phyloP scores from a whole-genome alignment of 2,113 vertebrate genomes.

The Pardalotus punctatus region DNA sequence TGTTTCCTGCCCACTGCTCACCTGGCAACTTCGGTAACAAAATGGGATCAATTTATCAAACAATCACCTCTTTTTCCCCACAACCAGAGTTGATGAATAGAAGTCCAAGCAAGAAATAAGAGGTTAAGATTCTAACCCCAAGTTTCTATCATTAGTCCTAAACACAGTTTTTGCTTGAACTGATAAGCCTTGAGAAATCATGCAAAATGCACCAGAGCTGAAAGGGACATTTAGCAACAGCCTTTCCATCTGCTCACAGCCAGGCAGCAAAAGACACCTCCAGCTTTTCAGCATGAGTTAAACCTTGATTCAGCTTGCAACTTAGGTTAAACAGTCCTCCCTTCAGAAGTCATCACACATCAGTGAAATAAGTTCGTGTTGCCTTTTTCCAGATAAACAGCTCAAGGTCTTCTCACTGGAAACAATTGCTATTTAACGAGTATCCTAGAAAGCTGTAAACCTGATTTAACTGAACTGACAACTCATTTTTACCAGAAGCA shows the following conservation, averaged over 20 bases:
- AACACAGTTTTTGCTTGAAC: not conserved
- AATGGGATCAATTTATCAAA: fast-evolving
- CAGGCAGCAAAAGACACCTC: not conserved
- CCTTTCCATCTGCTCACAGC: not conserved
- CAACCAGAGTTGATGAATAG: not conserved
- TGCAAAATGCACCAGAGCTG: fast-evolving
- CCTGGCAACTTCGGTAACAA: not conserved
- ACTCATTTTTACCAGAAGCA: not conserved
- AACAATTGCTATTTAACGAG: not conserved
- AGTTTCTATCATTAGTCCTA: not conserved
- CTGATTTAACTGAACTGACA: not conserved
- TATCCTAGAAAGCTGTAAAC: not conserved
- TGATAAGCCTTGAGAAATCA: not conserved
- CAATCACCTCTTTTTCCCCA: not conserved
- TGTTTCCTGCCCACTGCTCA: not conserved
- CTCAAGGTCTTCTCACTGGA: not conserved
- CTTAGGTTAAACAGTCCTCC: not conserved
- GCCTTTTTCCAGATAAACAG: not conserved
- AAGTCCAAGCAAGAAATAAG: not conserved
- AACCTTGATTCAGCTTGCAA: not conserved
- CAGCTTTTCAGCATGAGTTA: not conserved
- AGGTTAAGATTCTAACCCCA: not conserved
- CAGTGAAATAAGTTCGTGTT: not conserved
- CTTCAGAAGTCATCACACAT: not conserved
- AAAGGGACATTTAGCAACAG: not conserved